Evolutionary conservation across 2,113 vertebrate species (phyloP).

Genomic region (Acinonyx jubatus): DNA sequence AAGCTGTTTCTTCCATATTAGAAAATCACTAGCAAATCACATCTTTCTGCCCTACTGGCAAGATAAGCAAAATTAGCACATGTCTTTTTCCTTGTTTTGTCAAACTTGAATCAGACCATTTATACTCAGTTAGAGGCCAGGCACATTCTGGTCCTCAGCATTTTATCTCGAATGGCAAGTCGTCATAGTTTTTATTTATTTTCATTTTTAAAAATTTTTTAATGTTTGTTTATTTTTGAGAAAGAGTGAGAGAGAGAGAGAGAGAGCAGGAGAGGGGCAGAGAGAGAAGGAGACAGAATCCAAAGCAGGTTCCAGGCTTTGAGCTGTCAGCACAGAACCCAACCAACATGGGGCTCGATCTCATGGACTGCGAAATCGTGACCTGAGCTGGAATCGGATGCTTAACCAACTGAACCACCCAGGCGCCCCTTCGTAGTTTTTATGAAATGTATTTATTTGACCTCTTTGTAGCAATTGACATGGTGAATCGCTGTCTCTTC

Average conservation of each 20-base stretch:
- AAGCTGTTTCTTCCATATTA: constrained; percentile 69
- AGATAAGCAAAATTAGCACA: constrained; percentile 70
- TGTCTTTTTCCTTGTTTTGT: constrained; percentile 35
- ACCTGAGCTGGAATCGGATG: too few relatives aligned
- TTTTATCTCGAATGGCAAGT: constrained; percentile 44
- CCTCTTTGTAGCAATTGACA: background rate
- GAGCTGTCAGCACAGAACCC: too few relatives aligned
- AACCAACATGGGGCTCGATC: too few relatives aligned
- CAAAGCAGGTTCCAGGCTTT: too few relatives aligned
- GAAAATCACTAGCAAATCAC: constrained; percentile 70
- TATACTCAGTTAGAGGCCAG: background rate
- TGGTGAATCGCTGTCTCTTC: background rate
- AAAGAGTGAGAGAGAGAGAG: too few relatives aligned
- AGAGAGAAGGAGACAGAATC: too few relatives aligned
- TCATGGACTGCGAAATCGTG: too few relatives aligned
- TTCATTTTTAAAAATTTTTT: too few relatives aligned
- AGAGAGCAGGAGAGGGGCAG: too few relatives aligned
- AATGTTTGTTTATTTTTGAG: too few relatives aligned
- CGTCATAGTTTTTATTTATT: background rate
- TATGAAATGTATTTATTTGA: background rate
- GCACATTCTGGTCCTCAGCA: background rate
- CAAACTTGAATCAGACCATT: constrained; percentile 69
- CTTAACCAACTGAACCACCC: too few relatives aligned
- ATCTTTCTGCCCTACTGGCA: constrained; percentile 52
- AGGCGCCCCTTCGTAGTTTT: background rate